A percentile compares a stretch with the other conserved stretches of the same genome.
Evolutionary conservation across 2,888 invertebrate species (phyloP).

Genomic region (Chaetoderma sp.): DNA sequence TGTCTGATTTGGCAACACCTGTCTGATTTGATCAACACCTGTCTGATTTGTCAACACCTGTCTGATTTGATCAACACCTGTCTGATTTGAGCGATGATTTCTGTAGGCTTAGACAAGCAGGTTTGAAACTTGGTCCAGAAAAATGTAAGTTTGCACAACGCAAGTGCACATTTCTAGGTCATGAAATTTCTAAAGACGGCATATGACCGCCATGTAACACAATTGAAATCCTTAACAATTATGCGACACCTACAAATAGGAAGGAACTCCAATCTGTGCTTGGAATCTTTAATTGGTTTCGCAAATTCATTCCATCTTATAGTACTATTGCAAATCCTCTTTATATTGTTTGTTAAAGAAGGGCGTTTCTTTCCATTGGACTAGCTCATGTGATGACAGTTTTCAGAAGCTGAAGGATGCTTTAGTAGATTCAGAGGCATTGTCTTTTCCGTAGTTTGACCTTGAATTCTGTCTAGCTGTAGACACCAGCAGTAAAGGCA

Average conservation of each 20-base stretch:
- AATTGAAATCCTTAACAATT: conserved; percentile 25
- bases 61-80: too few species aligned
- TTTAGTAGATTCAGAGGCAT: conserved; percentile 24
- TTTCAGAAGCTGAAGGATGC: conserved; percentile 26
- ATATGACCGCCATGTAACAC: conserved; percentile 25
- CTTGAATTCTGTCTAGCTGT: conserved; percentile 31
- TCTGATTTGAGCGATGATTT: too few species aligned
- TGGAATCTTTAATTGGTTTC: conserved; percentile 40
- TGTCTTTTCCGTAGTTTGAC: conserved; percentile 35
- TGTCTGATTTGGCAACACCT: too few species aligned
- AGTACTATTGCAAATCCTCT: conserved; percentile 26
- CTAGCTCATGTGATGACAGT: conserved; percentile 2
- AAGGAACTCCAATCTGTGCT: conserved; percentile 37
- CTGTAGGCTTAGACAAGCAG: conserved; percentile 7
- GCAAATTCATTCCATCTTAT: conserved; percentile 32
- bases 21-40: too few species aligned
- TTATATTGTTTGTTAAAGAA: too few species aligned
- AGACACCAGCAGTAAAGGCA: conserved; percentile 30
- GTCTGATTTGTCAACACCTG: too few species aligned
- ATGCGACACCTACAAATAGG: conserved; percentile 22
- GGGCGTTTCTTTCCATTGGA: conserved; percentile 25
- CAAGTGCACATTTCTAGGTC: conserved; percentile 13
- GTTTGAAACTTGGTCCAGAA: conserved; percentile 17
- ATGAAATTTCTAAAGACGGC: conserved; percentile 20
- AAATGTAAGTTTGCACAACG: conserved; percentile 22